These are phyloP conservation scores for Cantharis lateralis DNA, from an alignment of 2,888 invertebrate species.

Conservation along the genomic window DNA sequence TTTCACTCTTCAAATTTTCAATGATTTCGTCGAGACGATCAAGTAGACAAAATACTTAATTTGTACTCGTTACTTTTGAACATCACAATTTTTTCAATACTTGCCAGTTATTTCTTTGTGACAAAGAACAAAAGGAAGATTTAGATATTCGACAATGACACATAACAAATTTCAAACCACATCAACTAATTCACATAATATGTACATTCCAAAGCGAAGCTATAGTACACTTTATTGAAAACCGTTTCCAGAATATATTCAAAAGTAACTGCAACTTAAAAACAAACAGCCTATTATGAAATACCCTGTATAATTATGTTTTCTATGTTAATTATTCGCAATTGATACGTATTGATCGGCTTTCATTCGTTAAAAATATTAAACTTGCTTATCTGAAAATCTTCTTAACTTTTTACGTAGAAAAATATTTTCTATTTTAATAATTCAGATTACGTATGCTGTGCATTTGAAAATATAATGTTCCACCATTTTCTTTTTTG, in stretches of 20 bases:
- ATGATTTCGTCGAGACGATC: neutral
- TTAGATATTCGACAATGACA: too few species aligned
- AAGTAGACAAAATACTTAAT: neutral
- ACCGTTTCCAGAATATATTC: neutral
- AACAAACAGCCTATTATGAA: neutral
- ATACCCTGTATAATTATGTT: neutral
- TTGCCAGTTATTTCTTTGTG: neutral
- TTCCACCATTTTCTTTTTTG: neutral
- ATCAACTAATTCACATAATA: neutral
- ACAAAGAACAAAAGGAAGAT: neutral
- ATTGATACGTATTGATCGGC: neutral
- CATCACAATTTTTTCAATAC: neutral
- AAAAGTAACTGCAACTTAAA: neutral
- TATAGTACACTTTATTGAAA: neutral
- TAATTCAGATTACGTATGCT: neutral
- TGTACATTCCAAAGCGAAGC: neutral
- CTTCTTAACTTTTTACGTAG: neutral
- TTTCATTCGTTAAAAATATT: neutral
- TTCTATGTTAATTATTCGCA: neutral
- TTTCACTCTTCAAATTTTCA: neutral
- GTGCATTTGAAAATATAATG: neutral
- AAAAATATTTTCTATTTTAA: neutral
- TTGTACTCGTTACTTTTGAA: neutral
- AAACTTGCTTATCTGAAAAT: neutral
- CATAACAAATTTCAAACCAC: neutral